These are phyloP conservation scores for Dufourea novaeangliae DNA, from an alignment of 1,140 invertebrate genomes.

Conservation along the genomic window DNA sequence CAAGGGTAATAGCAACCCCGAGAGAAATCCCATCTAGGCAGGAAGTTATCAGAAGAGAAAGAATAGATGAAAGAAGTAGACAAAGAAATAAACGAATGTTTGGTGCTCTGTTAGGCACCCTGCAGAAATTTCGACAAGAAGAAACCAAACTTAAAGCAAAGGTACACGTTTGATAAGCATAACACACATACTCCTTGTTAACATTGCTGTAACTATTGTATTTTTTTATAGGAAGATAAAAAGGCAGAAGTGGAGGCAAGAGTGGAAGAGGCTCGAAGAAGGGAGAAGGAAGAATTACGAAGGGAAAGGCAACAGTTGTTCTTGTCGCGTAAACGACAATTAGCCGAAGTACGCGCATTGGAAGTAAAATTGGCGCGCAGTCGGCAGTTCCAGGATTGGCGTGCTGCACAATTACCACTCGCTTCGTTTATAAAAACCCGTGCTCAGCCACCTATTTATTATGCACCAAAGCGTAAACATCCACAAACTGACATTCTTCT, in stretches of 20 bases:
- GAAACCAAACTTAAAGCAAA: slow-evolving; percentile 93
- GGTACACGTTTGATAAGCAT: slow-evolving; percentile 72
- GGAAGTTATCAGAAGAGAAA: slow-evolving; percentile 91
- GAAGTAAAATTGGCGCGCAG: slow-evolving; percentile 95
- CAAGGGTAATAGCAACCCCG: slow-evolving; percentile 85
- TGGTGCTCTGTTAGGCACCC: slow-evolving; percentile 94
- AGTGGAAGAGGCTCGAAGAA: slow-evolving; percentile 93
- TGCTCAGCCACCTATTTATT: slow-evolving; percentile 93
- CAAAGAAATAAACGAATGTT: slow-evolving; percentile 97
- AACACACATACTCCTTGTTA: background rate
- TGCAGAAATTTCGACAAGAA: slow-evolving; percentile 97
- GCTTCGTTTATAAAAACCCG: slow-evolving; percentile 94
- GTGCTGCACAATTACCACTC: slow-evolving; percentile 88
- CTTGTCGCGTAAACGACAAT: slow-evolving; percentile 91
- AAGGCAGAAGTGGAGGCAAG: slow-evolving; percentile 95
- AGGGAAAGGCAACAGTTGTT: slow-evolving; percentile 93
- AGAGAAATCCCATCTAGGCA: slow-evolving; percentile 87
- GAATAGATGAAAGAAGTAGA: slow-evolving; percentile 90
- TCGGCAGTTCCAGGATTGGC: slow-evolving; percentile 94
- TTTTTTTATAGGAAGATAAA: slow-evolving; percentile 86
- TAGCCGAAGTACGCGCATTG: slow-evolving; percentile 93
- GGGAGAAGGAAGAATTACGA: slow-evolving; percentile 92
- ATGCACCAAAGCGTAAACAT: slow-evolving; percentile 89
- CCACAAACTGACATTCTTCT: slow-evolving; percentile 83
- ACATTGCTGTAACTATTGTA: background rate